These are phyloP conservation scores for Tipula lateralis DNA, from an alignment of 2,888 invertebrate species.

Conservation along the genomic window DNA sequence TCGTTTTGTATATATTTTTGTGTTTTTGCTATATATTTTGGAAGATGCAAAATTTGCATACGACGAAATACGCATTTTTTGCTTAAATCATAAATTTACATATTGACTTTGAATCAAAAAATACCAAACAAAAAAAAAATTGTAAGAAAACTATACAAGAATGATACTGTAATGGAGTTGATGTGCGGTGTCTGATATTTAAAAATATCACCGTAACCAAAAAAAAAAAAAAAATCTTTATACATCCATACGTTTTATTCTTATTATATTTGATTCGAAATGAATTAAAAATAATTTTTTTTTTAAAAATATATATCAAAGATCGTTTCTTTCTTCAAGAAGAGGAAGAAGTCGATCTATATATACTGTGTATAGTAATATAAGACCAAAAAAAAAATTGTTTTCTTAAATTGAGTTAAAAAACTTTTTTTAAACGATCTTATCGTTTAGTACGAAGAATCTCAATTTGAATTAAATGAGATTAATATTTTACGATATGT, in stretches of 20 bases:
- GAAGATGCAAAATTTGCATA: background rate
- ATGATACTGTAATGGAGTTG: background rate
- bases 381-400: conserved; percentile 20
- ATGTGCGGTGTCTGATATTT: conserved; percentile 29
- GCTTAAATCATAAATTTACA: conserved; percentile 27
- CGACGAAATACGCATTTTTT: conserved; percentile 25
- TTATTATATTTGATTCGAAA: background rate
- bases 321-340: conserved; percentile 2
- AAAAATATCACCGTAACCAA: conserved; percentile 26
- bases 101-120: conserved; percentile 27
- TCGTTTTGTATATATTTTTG: background rate
- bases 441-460: conserved; percentile 27
- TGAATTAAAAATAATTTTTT: conserved; percentile 20
- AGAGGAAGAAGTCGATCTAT: conserved; percentile 27
- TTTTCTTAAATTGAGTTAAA: conserved; percentile 29
- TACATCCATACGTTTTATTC: background rate
- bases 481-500: conserved; percentile 26
- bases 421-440: conserved; percentile 19
- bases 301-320: background rate
- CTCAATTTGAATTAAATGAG: conserved; percentile 28
- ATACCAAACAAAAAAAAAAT: background rate
- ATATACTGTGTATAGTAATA: background rate
- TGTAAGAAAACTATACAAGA: background rate
- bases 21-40: background rate
- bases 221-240: background rate